Conservation (phyloP, 2,888 invertebrate genomes). For the Deilephila elpenor region DNA sequence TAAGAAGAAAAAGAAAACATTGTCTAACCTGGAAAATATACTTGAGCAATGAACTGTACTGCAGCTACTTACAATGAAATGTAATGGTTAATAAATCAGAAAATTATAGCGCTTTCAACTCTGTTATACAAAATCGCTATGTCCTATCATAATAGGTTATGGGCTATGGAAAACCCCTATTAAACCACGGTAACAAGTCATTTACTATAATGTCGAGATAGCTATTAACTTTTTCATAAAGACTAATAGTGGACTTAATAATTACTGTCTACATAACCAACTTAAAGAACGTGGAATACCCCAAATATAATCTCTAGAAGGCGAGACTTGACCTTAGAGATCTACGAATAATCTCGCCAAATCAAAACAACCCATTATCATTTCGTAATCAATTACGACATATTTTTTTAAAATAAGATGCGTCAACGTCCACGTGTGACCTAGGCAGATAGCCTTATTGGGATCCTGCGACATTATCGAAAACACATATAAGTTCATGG, state of each 20-base stretch:
- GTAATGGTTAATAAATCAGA: too few species aligned
- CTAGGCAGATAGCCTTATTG: constrained; percentile 16
- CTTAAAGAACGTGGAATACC: neutral
- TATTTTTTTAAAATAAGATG: neutral
- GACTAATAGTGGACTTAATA: neutral
- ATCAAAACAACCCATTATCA: neutral
- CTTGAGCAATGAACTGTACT: too few species aligned
- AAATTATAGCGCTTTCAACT: too few species aligned
- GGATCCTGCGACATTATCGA: constrained; percentile 9
- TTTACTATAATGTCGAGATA: neutral
- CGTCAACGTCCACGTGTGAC: constrained; percentile 17
- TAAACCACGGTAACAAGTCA: too few species aligned
- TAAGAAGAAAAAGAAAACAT: too few species aligned
- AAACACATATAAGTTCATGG: constrained; percentile 4
- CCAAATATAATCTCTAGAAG: too few species aligned
- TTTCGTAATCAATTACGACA: neutral
- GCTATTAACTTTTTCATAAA: neutral
- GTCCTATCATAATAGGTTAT: too few species aligned
- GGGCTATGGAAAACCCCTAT: too few species aligned
- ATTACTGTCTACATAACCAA: neutral
- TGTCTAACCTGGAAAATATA: too few species aligned
- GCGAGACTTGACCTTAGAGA: too few species aligned
- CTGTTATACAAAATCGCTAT: too few species aligned
- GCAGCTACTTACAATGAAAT: too few species aligned
- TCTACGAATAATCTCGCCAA: neutral